These are phyloP conservation scores for Tenodera sinensis DNA, from an alignment of 2,888 invertebrate genomes.

Conservation along the genomic window DNA sequence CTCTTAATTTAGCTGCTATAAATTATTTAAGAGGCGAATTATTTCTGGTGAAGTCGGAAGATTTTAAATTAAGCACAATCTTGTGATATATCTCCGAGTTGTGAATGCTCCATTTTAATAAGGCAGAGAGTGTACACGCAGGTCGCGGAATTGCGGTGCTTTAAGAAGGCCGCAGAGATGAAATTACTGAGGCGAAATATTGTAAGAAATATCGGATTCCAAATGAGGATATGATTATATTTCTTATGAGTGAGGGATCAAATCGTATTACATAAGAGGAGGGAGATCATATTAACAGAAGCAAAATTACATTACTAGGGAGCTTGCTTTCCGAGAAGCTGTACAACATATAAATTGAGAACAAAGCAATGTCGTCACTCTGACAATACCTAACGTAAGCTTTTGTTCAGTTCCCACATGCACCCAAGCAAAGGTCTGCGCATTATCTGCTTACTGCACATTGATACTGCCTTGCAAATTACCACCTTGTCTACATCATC, in stretches of 20 bases:
- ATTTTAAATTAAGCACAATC: too few species aligned
- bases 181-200: background rate
- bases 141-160: background rate
- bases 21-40: too few species aligned
- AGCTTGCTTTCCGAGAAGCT: background rate
- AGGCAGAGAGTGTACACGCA: background rate
- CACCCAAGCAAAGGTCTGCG: too few species aligned
- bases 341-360: too few species aligned
- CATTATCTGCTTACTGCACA: too few species aligned
- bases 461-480: too few species aligned
- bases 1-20: too few species aligned
- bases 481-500: too few species aligned
- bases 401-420: too few species aligned
- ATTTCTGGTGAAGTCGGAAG: too few species aligned
- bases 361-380: too few species aligned
- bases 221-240: background rate
- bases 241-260: background rate
- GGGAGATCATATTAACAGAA: background rate
- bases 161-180: background rate
- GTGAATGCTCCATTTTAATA: background rate
- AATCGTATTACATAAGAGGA: background rate
- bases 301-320: background rate
- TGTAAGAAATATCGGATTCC: background rate
- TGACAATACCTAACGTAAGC: too few species aligned
- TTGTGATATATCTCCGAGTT: background rate